These are phyloP conservation scores for Poecilia latipinna DNA, from an alignment of 2,113 vertebrate species.

Conservation along the genomic window DNA sequence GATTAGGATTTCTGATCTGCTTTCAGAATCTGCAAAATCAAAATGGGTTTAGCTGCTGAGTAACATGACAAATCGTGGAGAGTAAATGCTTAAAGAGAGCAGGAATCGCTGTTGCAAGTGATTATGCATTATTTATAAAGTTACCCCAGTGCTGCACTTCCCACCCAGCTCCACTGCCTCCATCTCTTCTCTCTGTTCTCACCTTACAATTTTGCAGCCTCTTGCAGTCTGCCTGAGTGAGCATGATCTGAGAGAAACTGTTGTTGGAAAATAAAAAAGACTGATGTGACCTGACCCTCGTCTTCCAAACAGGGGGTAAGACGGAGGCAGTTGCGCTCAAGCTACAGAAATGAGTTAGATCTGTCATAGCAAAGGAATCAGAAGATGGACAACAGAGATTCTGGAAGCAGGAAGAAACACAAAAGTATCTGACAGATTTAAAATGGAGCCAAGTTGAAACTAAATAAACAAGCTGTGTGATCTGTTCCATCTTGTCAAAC, in stretches of 20 bases:
- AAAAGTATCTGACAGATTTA: neutral
- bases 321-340: constrained; percentile 8
- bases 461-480: neutral
- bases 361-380: constrained; percentile 13
- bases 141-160: constrained; percentile 71
- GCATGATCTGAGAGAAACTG: constrained; percentile 7
- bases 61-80: constrained; percentile 35
- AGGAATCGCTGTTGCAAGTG: constrained; percentile 62
- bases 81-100: constrained; percentile 42
- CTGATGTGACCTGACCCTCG: neutral
- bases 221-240: constrained; percentile 23
- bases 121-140: constrained; percentile 82
- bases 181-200: constrained; percentile 47
- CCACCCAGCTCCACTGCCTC: constrained; percentile 62
- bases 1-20: neutral
- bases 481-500: neutral
- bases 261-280: neutral
- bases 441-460: neutral
- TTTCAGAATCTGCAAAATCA: constrained; percentile 3
- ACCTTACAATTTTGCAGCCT: constrained; percentile 46
- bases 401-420: neutral
- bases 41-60: constrained; percentile 21
- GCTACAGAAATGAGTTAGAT: constrained; percentile 42
- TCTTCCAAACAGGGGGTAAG: neutral
- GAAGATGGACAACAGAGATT: constrained; percentile 15